Base-by-base conservation (phyloP, 2,113 vertebrate genomes). In the Rutilus rutilus region DNA sequence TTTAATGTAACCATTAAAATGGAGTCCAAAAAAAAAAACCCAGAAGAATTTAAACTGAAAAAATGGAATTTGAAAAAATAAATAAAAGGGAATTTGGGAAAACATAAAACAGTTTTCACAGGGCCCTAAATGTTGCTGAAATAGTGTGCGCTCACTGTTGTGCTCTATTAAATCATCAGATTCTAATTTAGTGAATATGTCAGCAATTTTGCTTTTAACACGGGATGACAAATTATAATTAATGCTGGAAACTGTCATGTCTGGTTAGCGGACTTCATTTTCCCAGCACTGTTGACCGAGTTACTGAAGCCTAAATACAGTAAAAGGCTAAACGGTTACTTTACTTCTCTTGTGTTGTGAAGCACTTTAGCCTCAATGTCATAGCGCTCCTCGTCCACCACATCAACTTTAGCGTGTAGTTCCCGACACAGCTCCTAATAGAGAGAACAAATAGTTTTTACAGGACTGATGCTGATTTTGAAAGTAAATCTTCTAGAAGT, bases 381-480 rank as follows among this genome's bases (percentile, higher is more conserved):
- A 0, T 99, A 99, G 73, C 98, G 93, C 91, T 99, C 98, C 83
- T 99, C 98, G 4, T 99, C 98, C 93, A 97, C 97, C 14, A 95
- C 92, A 11, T 97, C 95, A 2, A 98, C 95, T 90, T 97, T 97
- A 89, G 95, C 93, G 0, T 97, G 96, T 39, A 99, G 91, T 89
- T 98, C 97, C 87, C 93, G 93, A 88, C 97, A 97, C 65, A 97
- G 90, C 60, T 96, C 96, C 97, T 97, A 84, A 12, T 1, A 54
- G 4, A 50, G 60, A 65, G n/a, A 59, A 17, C 27, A 39, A 14
- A 14, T 4, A 11, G 23, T 30, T 0, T 45, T 85, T 45, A 60
- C 15, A 59, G 2, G 11, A 30, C n/a, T 65, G 9, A 27, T 5
- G 5, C 73, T 50, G 71, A 42, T 47, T 74, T 36, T 36, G 1